phyloP scores from a whole-genome alignment of 1,140 invertebrate species.

The Lycorma delicatula region DNA sequence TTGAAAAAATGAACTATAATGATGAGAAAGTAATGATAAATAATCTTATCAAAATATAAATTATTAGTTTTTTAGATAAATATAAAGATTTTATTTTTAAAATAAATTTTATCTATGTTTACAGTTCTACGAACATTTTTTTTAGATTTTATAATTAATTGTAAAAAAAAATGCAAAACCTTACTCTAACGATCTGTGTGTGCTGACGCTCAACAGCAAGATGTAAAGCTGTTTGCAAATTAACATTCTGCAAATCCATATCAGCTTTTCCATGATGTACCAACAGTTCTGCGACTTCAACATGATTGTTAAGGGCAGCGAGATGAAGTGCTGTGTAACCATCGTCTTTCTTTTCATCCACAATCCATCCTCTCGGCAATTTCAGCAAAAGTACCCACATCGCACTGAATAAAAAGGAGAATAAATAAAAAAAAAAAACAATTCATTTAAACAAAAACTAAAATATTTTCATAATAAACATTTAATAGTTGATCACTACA shows the following conservation, averaged over 20 bases:
- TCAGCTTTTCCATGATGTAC: conserved; percentile 80
- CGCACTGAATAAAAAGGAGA: conserved; percentile 58
- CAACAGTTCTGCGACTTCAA: conserved; percentile 90
- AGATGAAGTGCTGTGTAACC: conserved; percentile 94
- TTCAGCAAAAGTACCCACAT: conserved; percentile 90
- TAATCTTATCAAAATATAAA: no score
- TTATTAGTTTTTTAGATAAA: no score
- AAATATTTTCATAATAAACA: no score
- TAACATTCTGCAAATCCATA: conserved; percentile 89
- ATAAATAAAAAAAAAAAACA: neutral
- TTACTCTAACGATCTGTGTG: conserved; percentile 83
- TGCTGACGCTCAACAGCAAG: conserved; percentile 92
- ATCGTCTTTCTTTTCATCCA: conserved; percentile 97
- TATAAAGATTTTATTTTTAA: no score
- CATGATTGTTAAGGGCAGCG: conserved; percentile 93
- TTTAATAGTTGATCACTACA: no score
- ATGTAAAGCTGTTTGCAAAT: conserved; percentile 92
- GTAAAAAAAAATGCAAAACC: conserved; percentile 21
- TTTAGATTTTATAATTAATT: neutral
- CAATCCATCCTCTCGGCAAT: conserved; percentile 90
- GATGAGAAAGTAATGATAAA: no score
- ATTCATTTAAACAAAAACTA: conserved; percentile 10
- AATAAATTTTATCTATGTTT: no score
- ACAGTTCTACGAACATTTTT: no score
- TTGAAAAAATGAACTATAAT: no score